Evolutionary conservation across 2,888 invertebrate species (phyloP), one percentile per base, ranked within the genome.

Genomic region (Cylloceria caligata): DNA sequence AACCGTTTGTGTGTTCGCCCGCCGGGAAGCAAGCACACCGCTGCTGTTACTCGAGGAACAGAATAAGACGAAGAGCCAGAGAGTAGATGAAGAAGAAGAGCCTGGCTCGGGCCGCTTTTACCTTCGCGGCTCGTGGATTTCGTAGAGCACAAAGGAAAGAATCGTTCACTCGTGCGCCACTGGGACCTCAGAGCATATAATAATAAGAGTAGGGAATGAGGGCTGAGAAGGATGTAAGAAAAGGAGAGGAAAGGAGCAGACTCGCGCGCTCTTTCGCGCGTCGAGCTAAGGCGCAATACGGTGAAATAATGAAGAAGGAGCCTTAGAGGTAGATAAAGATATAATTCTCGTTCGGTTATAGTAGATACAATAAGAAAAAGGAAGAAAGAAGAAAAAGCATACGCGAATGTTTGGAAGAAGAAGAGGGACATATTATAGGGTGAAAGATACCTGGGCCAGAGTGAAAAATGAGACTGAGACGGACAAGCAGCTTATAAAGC

Each of bases 181-280:
- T 81, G 84, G 72, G 78, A 64, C 72, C 78, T 74, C 24, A 71
- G 64, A 76, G 80, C 75, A 83, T 77, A 79, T 81, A 83, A 71
- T 76, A 74, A 75, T 60, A 76, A 68, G 65, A 83, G 80, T 65
- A 52, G 49, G 52, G 62, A 81, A 73, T 52, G 36, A 71, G 68
- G 57, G 34, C 76, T 60, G 67, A 76, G 67, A 47, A 42, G 42
- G 39, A 39, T 52, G 65, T 39, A 69, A 57, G 60, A 52, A 36
- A 49, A 57, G 21, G 65, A 52, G 36, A 47, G 42, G 45, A 24
- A 42, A 42, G 24, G 55, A 69, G 60, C n/a, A 9, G 21, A 34
- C 7, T 64, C 84, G 87, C 80, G 86, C 83, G 86, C 85, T 7
- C 24, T 27, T 13, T 16, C 84, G 85, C 85, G 9, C 21, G 34